phyloP scores from a whole-genome alignment of 1,140 invertebrate genomes.

The Nebria ingens region DNA sequence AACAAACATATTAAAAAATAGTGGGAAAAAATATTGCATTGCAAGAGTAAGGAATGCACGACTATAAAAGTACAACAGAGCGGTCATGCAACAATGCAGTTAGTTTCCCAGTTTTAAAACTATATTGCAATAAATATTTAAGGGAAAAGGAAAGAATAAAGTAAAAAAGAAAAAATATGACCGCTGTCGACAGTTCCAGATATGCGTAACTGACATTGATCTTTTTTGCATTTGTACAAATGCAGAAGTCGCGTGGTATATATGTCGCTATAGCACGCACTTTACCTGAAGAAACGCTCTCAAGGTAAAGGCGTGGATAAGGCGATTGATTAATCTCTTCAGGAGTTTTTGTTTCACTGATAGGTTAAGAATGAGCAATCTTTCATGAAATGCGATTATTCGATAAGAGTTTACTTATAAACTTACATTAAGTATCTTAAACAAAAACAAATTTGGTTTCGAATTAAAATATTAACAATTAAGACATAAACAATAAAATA shows the following conservation, averaged over 20 bases:
- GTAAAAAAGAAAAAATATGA: neutral
- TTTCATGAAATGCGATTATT: no score
- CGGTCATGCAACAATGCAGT: constrained; percentile 7
- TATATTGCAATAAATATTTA: constrained; percentile 8
- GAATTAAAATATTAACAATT: no score
- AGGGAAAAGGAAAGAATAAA: neutral
- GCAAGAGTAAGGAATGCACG: neutral
- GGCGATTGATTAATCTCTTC: no score
- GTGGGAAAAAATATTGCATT: neutral
- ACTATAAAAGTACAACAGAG: neutral
- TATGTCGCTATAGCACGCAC: neutral
- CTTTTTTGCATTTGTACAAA: neutral
- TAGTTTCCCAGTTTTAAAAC: neutral
- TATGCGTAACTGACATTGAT: neutral
- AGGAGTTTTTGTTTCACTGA: no score
- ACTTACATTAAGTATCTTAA: no score
- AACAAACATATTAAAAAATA: neutral
- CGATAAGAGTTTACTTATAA: no score
- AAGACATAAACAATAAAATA: no score
- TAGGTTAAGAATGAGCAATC: no score
- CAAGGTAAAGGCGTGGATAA: neutral
- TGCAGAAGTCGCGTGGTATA: neutral
- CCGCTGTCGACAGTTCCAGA: neutral
- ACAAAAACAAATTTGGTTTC: no score
- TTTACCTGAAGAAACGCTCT: neutral